Evolutionary conservation across 1,140 invertebrate genomes (phyloP), one percentile per base, ranked within the genome.

Genomic region (Drosophila neocordata): DNA sequence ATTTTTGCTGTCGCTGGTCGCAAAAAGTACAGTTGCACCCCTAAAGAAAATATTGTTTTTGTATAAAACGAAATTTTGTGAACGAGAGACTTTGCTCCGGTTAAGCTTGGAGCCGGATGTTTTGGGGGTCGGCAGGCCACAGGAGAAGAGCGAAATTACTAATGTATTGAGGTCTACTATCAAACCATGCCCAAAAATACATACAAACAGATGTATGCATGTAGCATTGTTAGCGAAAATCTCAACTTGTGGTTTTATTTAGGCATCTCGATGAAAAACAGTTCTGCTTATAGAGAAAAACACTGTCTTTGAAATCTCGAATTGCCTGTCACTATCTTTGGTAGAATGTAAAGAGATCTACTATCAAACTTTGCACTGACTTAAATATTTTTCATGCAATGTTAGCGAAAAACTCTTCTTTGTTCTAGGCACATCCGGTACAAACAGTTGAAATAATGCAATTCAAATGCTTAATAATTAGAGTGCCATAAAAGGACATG

Each of bases 321-420:
- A 18, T 31, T 31, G 41, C 41, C 41, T 11, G 41, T 44, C 13
- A 44, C 15, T 18, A 9, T 48, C 9, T 20, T 20, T 13, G 22
- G 12, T 53, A 11, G 12, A 59, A 8, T 87, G 82, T 87, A 53
- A 44, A 82, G 82, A 82, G 83, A 78, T 88, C 82, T 87, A 87
- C 82, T 87, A 87, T 87, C 82, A 87, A 87, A 87, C 82, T 69
- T 65, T 71, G 82, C 77, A 57, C 18, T 8, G 55, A 15, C 35
- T 62, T 67, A 69, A 31, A 31, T 2, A 63, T 62, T 69, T 70
- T 61, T 65, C 48, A 61, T 65, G 73, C 76, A 72, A 76, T 76
- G 82, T 87, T 87, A 87, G 83, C 82, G 82, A 87, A 87, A 87
- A 88, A 82, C 68, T 76, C 82, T 88, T 55, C 35, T 55, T 77